Evolutionary conservation across 2,888 invertebrate species (phyloP), one percentile per base, ranked within the genome.

Genomic region (Punctoribates punctum): DNA sequence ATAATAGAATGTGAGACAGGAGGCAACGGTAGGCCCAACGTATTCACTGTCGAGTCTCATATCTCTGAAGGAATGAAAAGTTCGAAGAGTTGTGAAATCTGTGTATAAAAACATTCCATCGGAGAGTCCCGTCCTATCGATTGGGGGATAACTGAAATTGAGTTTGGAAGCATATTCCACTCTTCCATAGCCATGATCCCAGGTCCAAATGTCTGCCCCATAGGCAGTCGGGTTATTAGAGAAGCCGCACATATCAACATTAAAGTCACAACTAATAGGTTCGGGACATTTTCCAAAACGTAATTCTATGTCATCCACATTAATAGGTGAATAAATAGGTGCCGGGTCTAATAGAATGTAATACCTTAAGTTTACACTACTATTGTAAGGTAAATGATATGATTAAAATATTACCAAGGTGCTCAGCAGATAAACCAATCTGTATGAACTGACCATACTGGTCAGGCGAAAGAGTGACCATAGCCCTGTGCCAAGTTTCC

Each of bases 1-100:
- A 20, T 70, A 70, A 34, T 70, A 20, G 20, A 70, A 42, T 9
- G 42, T n/a, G n/a, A 70, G 23, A 70, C 70, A 70, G 15, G 70
- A 38, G 23, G 42, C 70, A 38, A 0, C 3, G 23, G 38, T 70
- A 17, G 70, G n/a, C 29, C 11, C 15, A 11, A 70, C 70, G 38
- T 42, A 42, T 38, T 70, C 70, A 20, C 70, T 70, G n/a, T 42
- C 46, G 1, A 70, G 1, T 70, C 38, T 8, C 70, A 70, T 70
- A 48, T 11, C 13, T 48, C 48, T 48, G 13, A 15, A 5, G n/a
- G 20, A 11, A 20, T 46, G 6, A 34, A 15, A 4, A 8, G 23
- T 70, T 8, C 20, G n/a, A 34, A 23, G 11, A 13, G 70, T 15
- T 11, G 70, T 70, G 38, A 70, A 70, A 23, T 70, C 70, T 29